phyloP scores from a whole-genome alignment of 1,140 invertebrate genomes.

The Sarcophaga bullata region DNA sequence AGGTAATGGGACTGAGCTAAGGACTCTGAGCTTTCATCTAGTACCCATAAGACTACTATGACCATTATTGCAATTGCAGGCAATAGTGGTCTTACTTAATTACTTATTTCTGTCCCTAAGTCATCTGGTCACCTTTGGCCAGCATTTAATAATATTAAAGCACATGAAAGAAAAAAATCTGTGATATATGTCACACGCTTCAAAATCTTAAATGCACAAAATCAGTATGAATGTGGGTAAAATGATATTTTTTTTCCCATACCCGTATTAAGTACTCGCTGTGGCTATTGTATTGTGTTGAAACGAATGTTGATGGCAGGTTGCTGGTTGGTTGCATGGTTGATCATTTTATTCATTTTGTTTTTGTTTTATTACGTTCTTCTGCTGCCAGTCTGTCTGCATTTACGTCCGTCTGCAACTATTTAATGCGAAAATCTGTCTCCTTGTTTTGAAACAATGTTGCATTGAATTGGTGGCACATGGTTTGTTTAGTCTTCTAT shows the following conservation, averaged over 20 bases:
- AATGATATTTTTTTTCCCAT: conserved; percentile 18
- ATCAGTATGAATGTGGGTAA: background rate
- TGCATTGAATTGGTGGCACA: conserved; percentile 9
- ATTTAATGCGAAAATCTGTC: background rate
- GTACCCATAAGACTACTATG: too few species aligned
- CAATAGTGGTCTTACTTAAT: too few species aligned
- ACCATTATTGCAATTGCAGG: too few species aligned
- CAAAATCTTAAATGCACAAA: conserved; percentile 1
- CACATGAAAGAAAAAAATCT: background rate
- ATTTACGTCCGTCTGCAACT: background rate
- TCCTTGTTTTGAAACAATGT: conserved; percentile 1
- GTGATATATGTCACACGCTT: conserved; percentile 20
- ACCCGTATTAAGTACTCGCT: background rate
- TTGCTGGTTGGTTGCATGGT: background rate
- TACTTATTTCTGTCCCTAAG: too few species aligned
- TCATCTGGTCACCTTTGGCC: too few species aligned
- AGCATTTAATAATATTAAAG: too few species aligned
- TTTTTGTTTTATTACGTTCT: background rate
- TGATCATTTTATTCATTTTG: background rate
- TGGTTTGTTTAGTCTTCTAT: background rate
- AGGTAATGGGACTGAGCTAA: too few species aligned
- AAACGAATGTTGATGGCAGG: background rate
- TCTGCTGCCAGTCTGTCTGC: background rate
- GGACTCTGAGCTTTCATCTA: too few species aligned
- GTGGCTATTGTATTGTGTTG: background rate